phyloP scores from a whole-genome alignment of 2,888 invertebrate species.

The Eremobia ochroleuca region DNA sequence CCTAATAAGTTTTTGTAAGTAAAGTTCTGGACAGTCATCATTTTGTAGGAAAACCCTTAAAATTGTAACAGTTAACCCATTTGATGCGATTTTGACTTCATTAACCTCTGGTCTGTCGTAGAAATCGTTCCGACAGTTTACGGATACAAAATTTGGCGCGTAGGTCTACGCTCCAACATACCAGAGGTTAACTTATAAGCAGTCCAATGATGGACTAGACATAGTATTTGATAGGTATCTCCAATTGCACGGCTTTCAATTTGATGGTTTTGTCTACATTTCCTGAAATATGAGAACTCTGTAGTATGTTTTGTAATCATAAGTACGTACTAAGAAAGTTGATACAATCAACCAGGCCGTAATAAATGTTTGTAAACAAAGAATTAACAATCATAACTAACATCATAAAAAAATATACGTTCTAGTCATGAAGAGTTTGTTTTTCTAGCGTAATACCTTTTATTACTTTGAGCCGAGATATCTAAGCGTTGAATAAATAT shows the following conservation, averaged over 20 bases:
- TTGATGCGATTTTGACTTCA: background rate
- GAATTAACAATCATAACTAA: slow-evolving; percentile 17
- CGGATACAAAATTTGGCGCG: too few species aligned
- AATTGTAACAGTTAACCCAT: background rate
- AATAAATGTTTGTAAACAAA: slow-evolving; percentile 44
- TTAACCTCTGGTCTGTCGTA: too few species aligned
- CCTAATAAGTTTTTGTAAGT: background rate
- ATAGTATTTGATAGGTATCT: background rate
- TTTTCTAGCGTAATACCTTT: slow-evolving; percentile 17
- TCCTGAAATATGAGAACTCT: background rate
- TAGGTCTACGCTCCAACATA: too few species aligned
- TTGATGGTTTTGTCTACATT: background rate
- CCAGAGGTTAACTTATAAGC: too few species aligned
- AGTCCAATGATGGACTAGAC: too few species aligned
- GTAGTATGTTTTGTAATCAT: background rate
- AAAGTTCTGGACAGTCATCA: background rate
- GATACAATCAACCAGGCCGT: background rate
- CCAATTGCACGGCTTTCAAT: background rate
- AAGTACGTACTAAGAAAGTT: background rate
- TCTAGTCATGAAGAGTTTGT: slow-evolving; percentile 9
- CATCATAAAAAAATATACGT: slow-evolving; percentile 16
- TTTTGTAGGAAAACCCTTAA: background rate
- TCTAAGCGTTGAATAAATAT: slow-evolving; percentile 39
- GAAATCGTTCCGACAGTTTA: too few species aligned
- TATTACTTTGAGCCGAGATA: slow-evolving; percentile 26